Evolutionary conservation across 2,888 invertebrate genomes (phyloP).

Genomic region (Aleiodes alternator): DNA sequence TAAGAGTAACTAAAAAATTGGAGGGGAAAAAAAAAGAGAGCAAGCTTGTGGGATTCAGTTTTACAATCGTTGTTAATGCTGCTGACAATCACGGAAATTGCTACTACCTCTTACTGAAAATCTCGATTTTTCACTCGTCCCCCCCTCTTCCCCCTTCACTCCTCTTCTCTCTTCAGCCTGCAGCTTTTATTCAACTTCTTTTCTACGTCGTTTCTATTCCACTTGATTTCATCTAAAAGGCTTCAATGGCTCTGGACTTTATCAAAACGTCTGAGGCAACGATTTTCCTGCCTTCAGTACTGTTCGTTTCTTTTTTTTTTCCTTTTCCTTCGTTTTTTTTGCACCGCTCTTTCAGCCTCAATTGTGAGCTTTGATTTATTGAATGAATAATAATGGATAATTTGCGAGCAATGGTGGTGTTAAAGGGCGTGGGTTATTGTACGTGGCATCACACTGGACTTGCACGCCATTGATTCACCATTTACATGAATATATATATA

Average conservation of each 20-base stretch:
- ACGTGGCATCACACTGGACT: constrained; percentile 20
- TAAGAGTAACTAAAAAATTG: no score
- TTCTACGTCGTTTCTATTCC: constrained; percentile 10
- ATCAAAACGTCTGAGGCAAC: constrained; percentile 23
- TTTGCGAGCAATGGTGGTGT: constrained; percentile 17
- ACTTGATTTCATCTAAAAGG: constrained; percentile 17
- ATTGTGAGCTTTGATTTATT: constrained; percentile 17
- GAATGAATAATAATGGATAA: constrained; percentile 33
- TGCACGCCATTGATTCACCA: constrained; percentile 25
- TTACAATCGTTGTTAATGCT: constrained; percentile 25
- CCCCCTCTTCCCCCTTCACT: no score
- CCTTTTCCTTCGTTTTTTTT: not conserved
- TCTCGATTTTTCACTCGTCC: not conserved
- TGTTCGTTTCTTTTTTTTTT: not conserved
- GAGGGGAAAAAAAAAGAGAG: not conserved
- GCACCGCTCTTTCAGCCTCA: constrained; percentile 2
- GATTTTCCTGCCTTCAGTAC: not conserved
- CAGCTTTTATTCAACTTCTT: constrained; percentile 10
- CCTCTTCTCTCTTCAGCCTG: no score
- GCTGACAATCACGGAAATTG: constrained; percentile 29
- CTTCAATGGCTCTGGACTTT: not conserved
- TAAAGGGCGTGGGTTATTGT: constrained; percentile 18
- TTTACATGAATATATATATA: not conserved
- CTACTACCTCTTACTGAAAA: constrained; percentile 24
- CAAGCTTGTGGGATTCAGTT: not conserved